A percentile compares a stretch with the other conserved stretches of the same genome.
Conservation (phyloP, 1,140 invertebrate genomes). For the Papilio helenus region DNA sequence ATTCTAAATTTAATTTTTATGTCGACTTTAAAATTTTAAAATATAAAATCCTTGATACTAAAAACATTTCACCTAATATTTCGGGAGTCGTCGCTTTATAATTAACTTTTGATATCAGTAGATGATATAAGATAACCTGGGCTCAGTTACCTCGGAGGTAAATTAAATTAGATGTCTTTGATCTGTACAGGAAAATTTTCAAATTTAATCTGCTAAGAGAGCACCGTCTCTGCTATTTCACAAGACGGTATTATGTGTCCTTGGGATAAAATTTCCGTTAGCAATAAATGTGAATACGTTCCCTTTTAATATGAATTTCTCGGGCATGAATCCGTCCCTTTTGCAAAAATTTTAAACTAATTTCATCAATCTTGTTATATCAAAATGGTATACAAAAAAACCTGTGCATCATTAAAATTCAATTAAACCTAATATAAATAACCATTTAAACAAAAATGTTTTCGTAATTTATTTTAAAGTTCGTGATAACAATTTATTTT, state of each 20-base stretch:
- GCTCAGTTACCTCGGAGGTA: slow-evolving; percentile 45
- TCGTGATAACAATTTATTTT: not conserved
- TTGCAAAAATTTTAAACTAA: slow-evolving; percentile 3
- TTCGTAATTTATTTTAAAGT: not conserved
- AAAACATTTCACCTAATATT: not conserved
- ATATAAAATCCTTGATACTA: not conserved
- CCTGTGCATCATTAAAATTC: no score
- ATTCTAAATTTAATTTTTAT: not conserved
- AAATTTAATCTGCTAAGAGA: slow-evolving; percentile 48
- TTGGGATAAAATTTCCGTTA: slow-evolving; percentile 42
- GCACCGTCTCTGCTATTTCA: slow-evolving; percentile 38
- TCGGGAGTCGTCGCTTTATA: slow-evolving; percentile 41
- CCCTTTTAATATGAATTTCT: slow-evolving; percentile 34
- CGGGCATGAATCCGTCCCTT: slow-evolving; percentile 23
- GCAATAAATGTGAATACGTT: slow-evolving; percentile 43
- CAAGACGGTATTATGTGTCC: slow-evolving; percentile 40
- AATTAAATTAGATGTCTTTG: slow-evolving; percentile 59
- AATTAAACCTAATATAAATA: no score
- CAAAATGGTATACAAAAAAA: not conserved
- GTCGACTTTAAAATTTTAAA: not conserved
- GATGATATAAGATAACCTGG: slow-evolving; percentile 48
- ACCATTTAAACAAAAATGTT: no score
- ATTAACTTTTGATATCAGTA: slow-evolving; percentile 56
- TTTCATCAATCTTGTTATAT: not conserved
- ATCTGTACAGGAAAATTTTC: slow-evolving; percentile 50